Conservation (phyloP, 2,113 vertebrate genomes). For the Hippocampus abdominalis region DNA sequence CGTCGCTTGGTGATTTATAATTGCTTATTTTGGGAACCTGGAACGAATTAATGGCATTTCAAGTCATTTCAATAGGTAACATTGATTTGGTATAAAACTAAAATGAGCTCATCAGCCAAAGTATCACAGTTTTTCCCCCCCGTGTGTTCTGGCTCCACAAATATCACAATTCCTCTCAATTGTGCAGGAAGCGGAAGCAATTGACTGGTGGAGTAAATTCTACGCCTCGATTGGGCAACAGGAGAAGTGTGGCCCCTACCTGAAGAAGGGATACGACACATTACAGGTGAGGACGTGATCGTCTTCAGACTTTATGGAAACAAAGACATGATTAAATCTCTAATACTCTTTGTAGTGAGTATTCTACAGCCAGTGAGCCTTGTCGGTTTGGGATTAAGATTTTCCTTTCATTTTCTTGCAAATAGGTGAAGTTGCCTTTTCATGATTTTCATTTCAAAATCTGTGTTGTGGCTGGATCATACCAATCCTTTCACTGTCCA, state of each 20-base stretch:
- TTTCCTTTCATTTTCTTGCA: too few relatives aligned
- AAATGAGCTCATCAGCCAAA: too few relatives aligned
- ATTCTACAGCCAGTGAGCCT: not conserved
- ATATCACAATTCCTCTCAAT: not conserved
- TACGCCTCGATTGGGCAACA: slow-evolving; percentile 85
- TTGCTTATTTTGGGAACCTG: too few relatives aligned
- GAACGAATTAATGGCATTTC: too few relatives aligned
- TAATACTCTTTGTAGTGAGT: not conserved
- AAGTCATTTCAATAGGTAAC: too few relatives aligned
- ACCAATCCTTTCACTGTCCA: not conserved
- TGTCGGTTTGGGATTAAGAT: too few relatives aligned
- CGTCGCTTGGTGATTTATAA: too few relatives aligned
- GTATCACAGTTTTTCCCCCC: not conserved
- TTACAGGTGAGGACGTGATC: slow-evolving; percentile 77
- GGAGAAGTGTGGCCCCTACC: slow-evolving; percentile 89
- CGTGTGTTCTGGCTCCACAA: too few relatives aligned
- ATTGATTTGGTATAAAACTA: too few relatives aligned
- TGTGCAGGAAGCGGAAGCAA: slow-evolving; percentile 84
- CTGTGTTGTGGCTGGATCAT: not conserved
- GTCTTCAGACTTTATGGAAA: not conserved
- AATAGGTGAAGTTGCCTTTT: too few relatives aligned
- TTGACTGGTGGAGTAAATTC: slow-evolving; percentile 99
- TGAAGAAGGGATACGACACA: slow-evolving; percentile 90
- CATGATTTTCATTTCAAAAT: too few relatives aligned
- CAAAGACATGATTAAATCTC: too few relatives aligned